These are phyloP conservation scores for Spialia ferax DNA, from an alignment of 2,888 invertebrate species.

Conservation along the genomic window DNA sequence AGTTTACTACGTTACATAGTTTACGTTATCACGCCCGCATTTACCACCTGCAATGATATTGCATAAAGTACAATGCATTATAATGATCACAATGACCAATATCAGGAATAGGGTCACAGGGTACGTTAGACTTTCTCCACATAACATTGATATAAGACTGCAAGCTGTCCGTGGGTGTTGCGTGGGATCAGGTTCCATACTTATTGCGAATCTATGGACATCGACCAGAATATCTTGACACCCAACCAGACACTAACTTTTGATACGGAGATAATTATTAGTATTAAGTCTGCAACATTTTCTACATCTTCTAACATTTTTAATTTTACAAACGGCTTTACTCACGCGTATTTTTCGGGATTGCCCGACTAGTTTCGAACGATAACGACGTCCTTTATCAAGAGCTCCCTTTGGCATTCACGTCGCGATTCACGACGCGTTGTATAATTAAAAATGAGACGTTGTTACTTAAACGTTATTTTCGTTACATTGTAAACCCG, in stretches of 20 bases:
- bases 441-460: too few relatives aligned
- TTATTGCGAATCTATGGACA: constrained; percentile 66
- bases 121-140: constrained; percentile 35
- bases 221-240: constrained; percentile 34
- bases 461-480: too few relatives aligned
- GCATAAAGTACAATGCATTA: constrained; percentile 3
- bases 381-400: too few relatives aligned
- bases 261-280: background rate
- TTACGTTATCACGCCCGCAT: background rate
- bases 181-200: constrained; percentile 80
- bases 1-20: too few relatives aligned
- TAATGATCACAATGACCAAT: constrained; percentile 27
- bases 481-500: constrained; percentile 42
- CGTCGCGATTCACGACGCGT: too few relatives aligned
- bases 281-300: too few relatives aligned
- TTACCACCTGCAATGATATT: constrained; percentile 7
- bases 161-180: constrained; percentile 65
- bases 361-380: too few relatives aligned
- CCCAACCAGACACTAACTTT: background rate
- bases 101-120: constrained; percentile 35
- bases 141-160: constrained; percentile 37
- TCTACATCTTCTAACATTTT: too few relatives aligned
- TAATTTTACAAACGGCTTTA: too few relatives aligned
- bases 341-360: too few relatives aligned
- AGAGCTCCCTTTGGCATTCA: too few relatives aligned